Evolutionary conservation across 2,888 invertebrate species (phyloP).

Genomic region (Dicycla oo): DNA sequence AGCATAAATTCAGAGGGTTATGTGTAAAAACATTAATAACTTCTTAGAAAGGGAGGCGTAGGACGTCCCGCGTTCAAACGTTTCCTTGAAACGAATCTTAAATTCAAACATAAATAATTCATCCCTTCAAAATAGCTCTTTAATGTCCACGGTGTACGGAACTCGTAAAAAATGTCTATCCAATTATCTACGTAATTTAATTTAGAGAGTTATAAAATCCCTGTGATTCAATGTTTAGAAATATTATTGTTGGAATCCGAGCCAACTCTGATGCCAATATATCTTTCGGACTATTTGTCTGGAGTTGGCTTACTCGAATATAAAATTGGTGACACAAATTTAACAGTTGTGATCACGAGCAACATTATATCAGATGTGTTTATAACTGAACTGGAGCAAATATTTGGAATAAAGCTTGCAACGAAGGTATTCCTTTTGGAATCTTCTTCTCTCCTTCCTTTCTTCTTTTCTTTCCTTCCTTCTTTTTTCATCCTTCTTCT

Average conservation of each 20-base stretch:
- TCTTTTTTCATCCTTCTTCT: too few relatives aligned
- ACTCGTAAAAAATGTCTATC: slow-evolving; percentile 52
- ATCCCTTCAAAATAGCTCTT: slow-evolving; percentile 57
- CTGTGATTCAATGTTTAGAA: slow-evolving; percentile 38
- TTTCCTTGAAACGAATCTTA: slow-evolving; percentile 57
- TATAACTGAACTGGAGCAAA: slow-evolving; percentile 11
- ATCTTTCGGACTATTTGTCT: slow-evolving; percentile 32
- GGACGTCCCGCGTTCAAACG: slow-evolving; percentile 55
- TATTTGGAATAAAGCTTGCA: background rate
- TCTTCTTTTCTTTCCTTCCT: too few relatives aligned
- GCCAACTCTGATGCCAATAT: slow-evolving; percentile 50
- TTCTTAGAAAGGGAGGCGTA: slow-evolving; percentile 32
- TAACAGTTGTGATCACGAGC: slow-evolving; percentile 6
- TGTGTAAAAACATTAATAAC: slow-evolving; percentile 48
- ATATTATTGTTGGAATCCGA: slow-evolving; percentile 36
- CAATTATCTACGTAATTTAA: slow-evolving; percentile 50
- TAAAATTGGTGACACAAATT: slow-evolving; percentile 30
- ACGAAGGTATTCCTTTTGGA: background rate
- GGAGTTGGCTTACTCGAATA: slow-evolving; percentile 16
- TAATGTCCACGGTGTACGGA: slow-evolving; percentile 36
- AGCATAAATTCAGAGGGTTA: slow-evolving; percentile 39
- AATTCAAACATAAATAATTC: slow-evolving; percentile 40
- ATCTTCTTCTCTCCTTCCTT: background rate
- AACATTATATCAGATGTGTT: slow-evolving; percentile 17
- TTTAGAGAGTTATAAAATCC: slow-evolving; percentile 43